Percentiles rank a stretch among this genome's conserved stretches.
Evolutionary conservation across 2,113 vertebrate genomes (phyloP).

Genomic region (Xyliphius kryptos): DNA sequence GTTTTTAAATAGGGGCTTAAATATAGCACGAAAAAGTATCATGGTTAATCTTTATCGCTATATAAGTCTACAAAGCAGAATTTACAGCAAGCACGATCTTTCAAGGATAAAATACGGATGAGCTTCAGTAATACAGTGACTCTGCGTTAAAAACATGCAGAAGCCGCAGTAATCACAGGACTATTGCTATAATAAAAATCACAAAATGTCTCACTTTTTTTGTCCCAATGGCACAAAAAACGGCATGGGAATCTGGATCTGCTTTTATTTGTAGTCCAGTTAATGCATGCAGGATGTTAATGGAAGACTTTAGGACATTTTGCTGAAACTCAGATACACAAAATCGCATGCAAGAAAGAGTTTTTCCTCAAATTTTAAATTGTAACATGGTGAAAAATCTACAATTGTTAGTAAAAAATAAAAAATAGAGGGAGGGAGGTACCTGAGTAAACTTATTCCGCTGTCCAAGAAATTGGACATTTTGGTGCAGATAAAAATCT

Average conservation of each 20-base stretch:
- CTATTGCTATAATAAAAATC: conserved; percentile 6
- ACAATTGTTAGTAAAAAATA: conserved; percentile 23
- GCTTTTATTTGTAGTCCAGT: neutral
- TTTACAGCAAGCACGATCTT: conserved; percentile 31
- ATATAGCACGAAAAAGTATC: conserved; percentile 2
- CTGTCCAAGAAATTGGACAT: conserved; percentile 29
- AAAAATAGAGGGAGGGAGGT: conserved; percentile 31
- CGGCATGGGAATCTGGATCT: conserved; percentile 1
- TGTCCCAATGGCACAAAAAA: neutral
- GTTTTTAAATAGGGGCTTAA: neutral
- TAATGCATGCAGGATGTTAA: conserved; percentile 15
- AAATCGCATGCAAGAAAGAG: conserved; percentile 28
- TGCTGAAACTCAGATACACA: neutral
- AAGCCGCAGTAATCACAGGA: conserved; percentile 12
- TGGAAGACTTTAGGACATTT: neutral
- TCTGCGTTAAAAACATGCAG: conserved; percentile 22
- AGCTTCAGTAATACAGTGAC: conserved; percentile 10
- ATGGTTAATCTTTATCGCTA: neutral
- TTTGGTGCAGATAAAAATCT: conserved; percentile 21
- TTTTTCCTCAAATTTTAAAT: conserved; percentile 6
- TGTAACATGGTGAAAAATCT: conserved; percentile 5
- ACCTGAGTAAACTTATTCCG: conserved; percentile 40
- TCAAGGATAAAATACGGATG: conserved; percentile 9
- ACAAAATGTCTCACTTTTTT: conserved; percentile 10
- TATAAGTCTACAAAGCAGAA: conserved; percentile 17